A percentile compares a stretch with the other conserved stretches of the same genome.
phyloP scores from a whole-genome alignment of 1,140 invertebrate genomes.

The Araneus ventricosus region DNA sequence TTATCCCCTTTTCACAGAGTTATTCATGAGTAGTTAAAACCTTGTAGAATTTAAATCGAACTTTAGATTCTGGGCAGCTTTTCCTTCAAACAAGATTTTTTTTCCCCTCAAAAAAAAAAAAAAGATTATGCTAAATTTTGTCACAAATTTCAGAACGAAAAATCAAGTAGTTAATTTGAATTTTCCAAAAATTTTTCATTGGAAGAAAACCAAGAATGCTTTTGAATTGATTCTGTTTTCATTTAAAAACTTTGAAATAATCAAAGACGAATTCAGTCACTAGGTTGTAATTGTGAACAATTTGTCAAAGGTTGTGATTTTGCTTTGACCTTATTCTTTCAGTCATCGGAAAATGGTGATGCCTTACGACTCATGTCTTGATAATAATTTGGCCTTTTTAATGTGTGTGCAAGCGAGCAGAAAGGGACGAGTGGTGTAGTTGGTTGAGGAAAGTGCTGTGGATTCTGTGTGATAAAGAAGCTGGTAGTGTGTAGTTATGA shows the following conservation, averaged over 20 bases:
- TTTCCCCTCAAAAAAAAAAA: too few relatives aligned
- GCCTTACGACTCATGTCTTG: not conserved
- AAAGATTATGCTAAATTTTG: too few relatives aligned
- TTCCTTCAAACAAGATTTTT: too few relatives aligned
- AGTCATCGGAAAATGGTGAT: not conserved
- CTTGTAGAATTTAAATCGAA: too few relatives aligned
- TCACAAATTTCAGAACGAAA: too few relatives aligned
- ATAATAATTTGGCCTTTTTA: not conserved
- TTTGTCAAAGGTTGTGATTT: constrained; percentile 8
- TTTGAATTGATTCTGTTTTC: not conserved
- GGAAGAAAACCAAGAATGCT: not conserved
- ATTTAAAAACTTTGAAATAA: not conserved
- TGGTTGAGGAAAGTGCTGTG: not conserved
- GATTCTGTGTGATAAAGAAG: not conserved
- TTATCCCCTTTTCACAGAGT: too few relatives aligned
- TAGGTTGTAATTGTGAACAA: not conserved
- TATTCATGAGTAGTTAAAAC: too few relatives aligned
- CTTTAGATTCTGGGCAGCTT: too few relatives aligned
- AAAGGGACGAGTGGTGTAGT: not conserved
- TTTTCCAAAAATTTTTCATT: too few relatives aligned
- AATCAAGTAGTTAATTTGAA: too few relatives aligned
- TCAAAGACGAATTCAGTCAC: not conserved
- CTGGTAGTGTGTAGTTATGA: not conserved
- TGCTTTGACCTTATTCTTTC: not conserved
- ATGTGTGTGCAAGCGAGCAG: not conserved